These are phyloP conservation scores for Zeuzera pyrina DNA, from an alignment of 2,888 invertebrate genomes.

Conservation along the genomic window DNA sequence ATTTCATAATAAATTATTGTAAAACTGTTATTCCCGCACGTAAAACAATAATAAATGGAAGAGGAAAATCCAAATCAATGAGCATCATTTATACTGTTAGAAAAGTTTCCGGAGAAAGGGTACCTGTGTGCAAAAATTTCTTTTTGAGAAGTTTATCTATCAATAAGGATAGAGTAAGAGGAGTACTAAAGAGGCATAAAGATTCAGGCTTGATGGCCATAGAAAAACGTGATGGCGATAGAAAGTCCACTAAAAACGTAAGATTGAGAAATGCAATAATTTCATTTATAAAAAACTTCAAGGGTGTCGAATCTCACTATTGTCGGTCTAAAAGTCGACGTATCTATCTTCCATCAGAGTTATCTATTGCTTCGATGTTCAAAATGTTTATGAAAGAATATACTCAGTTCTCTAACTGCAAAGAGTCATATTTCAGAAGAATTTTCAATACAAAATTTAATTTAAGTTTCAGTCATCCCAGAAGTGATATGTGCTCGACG, in stretches of 20 bases:
- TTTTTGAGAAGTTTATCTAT: slow-evolving; percentile 6
- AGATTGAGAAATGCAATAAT: slow-evolving; percentile 11
- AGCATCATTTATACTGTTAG: slow-evolving; percentile 6
- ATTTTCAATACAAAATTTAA: slow-evolving; percentile 11
- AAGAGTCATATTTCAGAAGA: slow-evolving; percentile 15
- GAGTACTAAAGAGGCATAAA: slow-evolving; percentile 10
- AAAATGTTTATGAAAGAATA: slow-evolving; percentile 14
- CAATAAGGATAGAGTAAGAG: slow-evolving; percentile 9
- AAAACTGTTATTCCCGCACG: neutral
- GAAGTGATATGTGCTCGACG: slow-evolving; percentile 13
- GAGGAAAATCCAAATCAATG: slow-evolving; percentile 6
- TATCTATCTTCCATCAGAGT: slow-evolving; percentile 13
- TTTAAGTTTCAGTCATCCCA: slow-evolving; percentile 13
- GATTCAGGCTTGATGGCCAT: slow-evolving; percentile 10
- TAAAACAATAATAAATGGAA: slow-evolving; percentile 9
- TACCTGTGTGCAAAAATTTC: slow-evolving; percentile 7
- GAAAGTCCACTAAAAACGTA: slow-evolving; percentile 3
- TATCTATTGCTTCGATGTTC: slow-evolving; percentile 13
- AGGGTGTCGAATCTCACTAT: slow-evolving; percentile 15
- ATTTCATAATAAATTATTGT: slow-evolving; percentile 10
- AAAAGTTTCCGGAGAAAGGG: slow-evolving; percentile 3
- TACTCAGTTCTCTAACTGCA: slow-evolving; percentile 10
- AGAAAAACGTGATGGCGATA: slow-evolving; percentile 3
- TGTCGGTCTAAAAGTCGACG: slow-evolving; percentile 14
- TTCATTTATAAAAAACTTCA: slow-evolving; percentile 16